A percentile compares a stretch with the other conserved stretches of the same genome.
Conservation (phyloP, 64 coral and sea anemone species). For the Dendrophyllia cribrosa region DNA sequence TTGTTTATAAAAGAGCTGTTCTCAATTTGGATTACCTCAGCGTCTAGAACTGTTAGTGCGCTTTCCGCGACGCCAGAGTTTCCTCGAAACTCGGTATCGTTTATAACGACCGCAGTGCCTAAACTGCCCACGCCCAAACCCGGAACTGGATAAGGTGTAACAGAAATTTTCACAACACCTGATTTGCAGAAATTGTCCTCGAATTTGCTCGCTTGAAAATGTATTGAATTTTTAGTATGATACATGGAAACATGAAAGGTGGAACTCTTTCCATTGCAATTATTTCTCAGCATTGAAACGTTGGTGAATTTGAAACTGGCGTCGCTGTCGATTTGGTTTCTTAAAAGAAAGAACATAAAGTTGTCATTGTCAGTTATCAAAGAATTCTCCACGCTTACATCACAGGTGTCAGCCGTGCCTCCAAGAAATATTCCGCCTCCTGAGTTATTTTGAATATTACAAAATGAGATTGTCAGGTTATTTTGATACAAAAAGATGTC, state of each 20-base stretch:
- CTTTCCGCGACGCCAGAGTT: neutral
- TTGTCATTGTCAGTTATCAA: neutral
- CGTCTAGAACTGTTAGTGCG: neutral
- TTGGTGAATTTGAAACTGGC: neutral
- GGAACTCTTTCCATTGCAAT: neutral
- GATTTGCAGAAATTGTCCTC: conserved; percentile 23
- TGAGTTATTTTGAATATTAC: conserved; percentile 3
- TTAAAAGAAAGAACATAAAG: neutral
- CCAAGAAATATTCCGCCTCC: conserved; percentile 15
- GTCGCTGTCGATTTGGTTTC: neutral
- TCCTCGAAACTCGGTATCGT: conserved; percentile 3
- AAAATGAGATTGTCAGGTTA: neutral
- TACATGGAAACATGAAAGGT: neutral
- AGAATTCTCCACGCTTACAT: conserved; percentile 9
- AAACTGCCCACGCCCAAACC: too few relatives aligned
- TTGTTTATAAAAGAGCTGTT: conserved; percentile 38
- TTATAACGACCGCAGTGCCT: neutral
- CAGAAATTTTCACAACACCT: neutral
- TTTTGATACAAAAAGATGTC: neutral
- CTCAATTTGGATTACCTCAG: neutral
- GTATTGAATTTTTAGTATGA: neutral
- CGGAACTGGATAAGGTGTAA: neutral
- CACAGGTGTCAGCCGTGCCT: neutral
- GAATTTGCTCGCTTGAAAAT: neutral
- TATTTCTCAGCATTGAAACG: neutral